Evolutionary conservation across 2,888 invertebrate species (phyloP), one percentile per base, ranked within the genome.

Genomic region (Melieria crassipennis): DNA sequence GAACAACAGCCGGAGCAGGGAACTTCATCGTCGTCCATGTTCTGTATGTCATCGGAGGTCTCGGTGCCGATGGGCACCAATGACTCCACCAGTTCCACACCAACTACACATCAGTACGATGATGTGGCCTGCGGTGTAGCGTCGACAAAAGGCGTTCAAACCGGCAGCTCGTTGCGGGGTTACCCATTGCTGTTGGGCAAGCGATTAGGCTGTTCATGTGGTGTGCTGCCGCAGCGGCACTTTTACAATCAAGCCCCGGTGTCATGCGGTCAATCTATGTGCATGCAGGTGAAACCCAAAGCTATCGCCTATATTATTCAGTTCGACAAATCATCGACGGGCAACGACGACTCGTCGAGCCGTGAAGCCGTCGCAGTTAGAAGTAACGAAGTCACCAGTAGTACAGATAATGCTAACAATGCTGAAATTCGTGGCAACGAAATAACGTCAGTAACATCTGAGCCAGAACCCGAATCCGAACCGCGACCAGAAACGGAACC

Each of bases 31-130:
- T 81, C 84, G 4, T 85, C 86, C 6, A 77, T 84, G 68, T 75
- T 85, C 73, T 84, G 85, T 69, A 78, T 85, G 30, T 86, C 87
- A 9, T 87, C 86, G 0, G 86, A 85, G 58, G 81, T 87, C 64
- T 86, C 87, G 1, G 82, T 87, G 72, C 85, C 86, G 1, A 83
- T 86, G 78, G 80, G 82, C 5, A 80, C 78, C 5, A 71, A 69
- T 48, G 65, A 13, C 0, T 77, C 77, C 10, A 79, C 79, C 0
- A 78, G 80, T 11, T 82, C 85, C 1, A 81, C 81, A 0, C 84
- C 86, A 16, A 86, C 86, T 5, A 86, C 85, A 4, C 86, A 87
- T 79, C 86, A 86, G 64, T 87, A 87, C 62, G 87, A 87, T 65
- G 83, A 82, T 74, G 83, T 82, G 43, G 80, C 79, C 0, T 13